A percentile compares a stretch with the other conserved stretches of the same genome.
These are phyloP conservation scores for Cerceris ruficornis DNA, from an alignment of 2,888 invertebrate genomes.

Conservation along the genomic window DNA sequence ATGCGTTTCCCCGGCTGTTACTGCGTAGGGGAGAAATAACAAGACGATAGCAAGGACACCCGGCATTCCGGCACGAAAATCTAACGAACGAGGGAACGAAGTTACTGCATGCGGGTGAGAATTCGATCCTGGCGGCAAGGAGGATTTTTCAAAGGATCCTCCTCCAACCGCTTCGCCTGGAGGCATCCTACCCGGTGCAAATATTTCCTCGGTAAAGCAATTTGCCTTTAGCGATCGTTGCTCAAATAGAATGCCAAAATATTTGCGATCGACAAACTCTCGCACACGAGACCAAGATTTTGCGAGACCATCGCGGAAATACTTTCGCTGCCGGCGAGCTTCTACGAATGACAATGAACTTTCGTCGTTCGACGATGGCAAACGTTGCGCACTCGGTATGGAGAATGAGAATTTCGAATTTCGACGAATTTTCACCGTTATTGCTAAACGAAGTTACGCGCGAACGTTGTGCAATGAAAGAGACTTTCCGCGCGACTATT, in stretches of 20 bases:
- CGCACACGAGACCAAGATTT: constrained; percentile 2
- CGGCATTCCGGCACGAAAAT: constrained; percentile 59
- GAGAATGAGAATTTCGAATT: not conserved
- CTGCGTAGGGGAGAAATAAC: constrained; percentile 23
- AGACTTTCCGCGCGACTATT: not conserved
- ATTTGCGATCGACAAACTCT: constrained; percentile 38
- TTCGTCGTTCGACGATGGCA: constrained; percentile 8
- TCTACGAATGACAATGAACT: constrained; percentile 11
- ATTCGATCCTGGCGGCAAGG: not conserved
- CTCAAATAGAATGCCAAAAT: constrained; percentile 53
- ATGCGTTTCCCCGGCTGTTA: constrained; percentile 51
- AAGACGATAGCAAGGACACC: constrained; percentile 51
- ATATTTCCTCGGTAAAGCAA: constrained; percentile 34
- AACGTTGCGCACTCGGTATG: no score
- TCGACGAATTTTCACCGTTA: not conserved
- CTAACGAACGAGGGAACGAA: not conserved
- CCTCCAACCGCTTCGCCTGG: not conserved
- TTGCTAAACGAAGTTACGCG: not conserved
- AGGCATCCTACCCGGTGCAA: constrained; percentile 43
- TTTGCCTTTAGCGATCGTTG: constrained; percentile 11
- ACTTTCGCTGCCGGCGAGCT: constrained; percentile 25
- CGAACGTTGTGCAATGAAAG: no score
- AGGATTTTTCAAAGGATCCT: not conserved
- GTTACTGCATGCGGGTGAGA: not conserved
- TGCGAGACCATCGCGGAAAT: constrained; percentile 22